phyloP scores from a whole-genome alignment of 2,888 invertebrate species.

The Ornithoptera priamus region DNA sequence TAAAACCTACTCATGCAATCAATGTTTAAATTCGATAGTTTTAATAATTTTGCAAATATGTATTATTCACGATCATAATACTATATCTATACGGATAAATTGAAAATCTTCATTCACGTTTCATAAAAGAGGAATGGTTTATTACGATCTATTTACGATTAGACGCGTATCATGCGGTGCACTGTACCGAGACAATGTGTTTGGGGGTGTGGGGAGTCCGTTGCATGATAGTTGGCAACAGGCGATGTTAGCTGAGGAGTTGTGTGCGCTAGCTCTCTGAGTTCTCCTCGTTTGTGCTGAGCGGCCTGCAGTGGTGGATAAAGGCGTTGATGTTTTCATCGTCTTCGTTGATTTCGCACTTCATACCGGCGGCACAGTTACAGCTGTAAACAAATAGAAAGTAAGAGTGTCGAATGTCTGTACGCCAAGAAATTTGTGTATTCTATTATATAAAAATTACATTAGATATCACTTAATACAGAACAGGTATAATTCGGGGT shows the following conservation, averaged over 20 bases:
- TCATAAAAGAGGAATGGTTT: not conserved
- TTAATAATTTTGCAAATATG: not conserved
- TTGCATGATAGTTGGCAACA: not conserved
- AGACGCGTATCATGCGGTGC: not conserved
- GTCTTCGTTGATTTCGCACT: constrained; percentile 41
- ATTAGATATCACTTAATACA: not conserved
- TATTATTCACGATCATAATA: not conserved
- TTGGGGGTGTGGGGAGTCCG: not conserved
- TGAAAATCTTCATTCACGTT: not conserved
- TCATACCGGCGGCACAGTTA: constrained; percentile 36
- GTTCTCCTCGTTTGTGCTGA: constrained; percentile 1
- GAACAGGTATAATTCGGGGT: too few species aligned
- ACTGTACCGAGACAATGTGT: not conserved
- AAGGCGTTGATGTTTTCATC: constrained; percentile 33
- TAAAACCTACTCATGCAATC: not conserved
- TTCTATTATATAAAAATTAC: not conserved
- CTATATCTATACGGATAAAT: not conserved
- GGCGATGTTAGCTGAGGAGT: not conserved
- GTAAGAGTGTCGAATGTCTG: not conserved
- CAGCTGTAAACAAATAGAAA: constrained; percentile 47
- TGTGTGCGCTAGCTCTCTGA: constrained; percentile 38
- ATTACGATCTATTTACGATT: not conserved
- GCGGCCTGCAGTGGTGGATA: constrained; percentile 43
- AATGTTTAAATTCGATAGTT: not conserved
- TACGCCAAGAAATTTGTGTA: not conserved